Evolutionary conservation across 2,113 vertebrate species (phyloP), one percentile per base, ranked within the genome.

Genomic region (Lates calcarifer): DNA sequence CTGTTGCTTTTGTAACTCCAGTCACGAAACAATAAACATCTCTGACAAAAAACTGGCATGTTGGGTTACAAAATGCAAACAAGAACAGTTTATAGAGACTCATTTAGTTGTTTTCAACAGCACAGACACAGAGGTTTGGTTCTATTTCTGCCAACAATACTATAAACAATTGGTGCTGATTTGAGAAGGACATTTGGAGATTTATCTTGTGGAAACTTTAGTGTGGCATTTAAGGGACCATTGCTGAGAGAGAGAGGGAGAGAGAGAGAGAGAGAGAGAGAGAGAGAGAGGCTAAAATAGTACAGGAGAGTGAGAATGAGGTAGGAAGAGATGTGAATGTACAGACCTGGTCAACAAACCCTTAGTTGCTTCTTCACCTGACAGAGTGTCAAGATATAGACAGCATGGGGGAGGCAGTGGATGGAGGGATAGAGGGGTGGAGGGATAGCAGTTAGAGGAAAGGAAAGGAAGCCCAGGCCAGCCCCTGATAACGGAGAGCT

Each of bases 401-500:
- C 35, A 56, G 74, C 62, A 37, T 35, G 64, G 66, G 55, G 74
- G 69, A 55, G 81, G 61, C 33, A 45, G 63, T 10, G 71, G 51
- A 72, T 66, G 71, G 74, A 62, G 75, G 76, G 79, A 2, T 13
- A 31, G 18, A 11, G 47, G 35, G 51, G 43, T 53, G 64, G 74
- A 73, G 77, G 71, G 60, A 77, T 41, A 55, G 82, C 33, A 82
- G 88, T 84, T 77, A 74, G 45, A 83, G 86, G 87, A 90, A 93
- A 83, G 29, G 20, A 83, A 76, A 90, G 84, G 88, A 93, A 79
- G 68, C 58, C 60, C 82, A 49, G 89, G 78, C 85, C 81, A 69
- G 85, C 56, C 87, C 86, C 83, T 82, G 92, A 94, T 93, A 94
- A 92, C 87, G 66, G 69, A 66, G 83, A 91, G 86, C 92, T 91